Conservation (phyloP, 2,888 invertebrate species). For the Sesia bembeciformis region DNA sequence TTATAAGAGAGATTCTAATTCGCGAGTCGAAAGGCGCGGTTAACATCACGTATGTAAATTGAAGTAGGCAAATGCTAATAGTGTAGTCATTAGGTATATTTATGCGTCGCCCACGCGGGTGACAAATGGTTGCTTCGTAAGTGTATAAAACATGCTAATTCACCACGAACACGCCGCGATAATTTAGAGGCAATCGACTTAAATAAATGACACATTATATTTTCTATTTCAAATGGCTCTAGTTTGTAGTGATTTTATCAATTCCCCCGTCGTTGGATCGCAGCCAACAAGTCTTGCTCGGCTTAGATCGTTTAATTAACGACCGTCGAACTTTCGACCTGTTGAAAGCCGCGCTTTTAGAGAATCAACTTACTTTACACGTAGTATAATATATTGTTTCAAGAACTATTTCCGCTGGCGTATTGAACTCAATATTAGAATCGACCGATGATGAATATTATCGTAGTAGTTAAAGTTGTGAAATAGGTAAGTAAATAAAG, state of each 20-base stretch:
- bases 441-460: background rate
- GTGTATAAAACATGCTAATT: slow-evolving; percentile 41
- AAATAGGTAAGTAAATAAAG: no score
- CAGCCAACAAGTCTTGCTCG: slow-evolving; percentile 52
- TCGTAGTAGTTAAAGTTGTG: no score
- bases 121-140: slow-evolving; percentile 32
- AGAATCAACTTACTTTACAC: slow-evolving; percentile 46
- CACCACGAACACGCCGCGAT: slow-evolving; percentile 25
- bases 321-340: slow-evolving; percentile 70
- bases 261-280: slow-evolving; percentile 48
- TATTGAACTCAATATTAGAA: background rate
- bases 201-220: slow-evolving; percentile 32
- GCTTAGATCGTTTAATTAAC: slow-evolving; percentile 71
- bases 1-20: slow-evolving; percentile 42
- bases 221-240: slow-evolving; percentile 35
- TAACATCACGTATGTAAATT: slow-evolving; percentile 35
- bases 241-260: slow-evolving; percentile 63
- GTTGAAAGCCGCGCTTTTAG: slow-evolving; percentile 64
- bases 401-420: background rate
- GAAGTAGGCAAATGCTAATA: slow-evolving; percentile 30
- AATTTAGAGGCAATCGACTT: slow-evolving; percentile 20
- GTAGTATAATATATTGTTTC: slow-evolving; percentile 1
- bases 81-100: slow-evolving; percentile 23
- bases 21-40: slow-evolving; percentile 24
- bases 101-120: slow-evolving; percentile 29